Evolutionary conservation across 1,140 invertebrate species (phyloP).

Genomic region (Drosophila repleta): DNA sequence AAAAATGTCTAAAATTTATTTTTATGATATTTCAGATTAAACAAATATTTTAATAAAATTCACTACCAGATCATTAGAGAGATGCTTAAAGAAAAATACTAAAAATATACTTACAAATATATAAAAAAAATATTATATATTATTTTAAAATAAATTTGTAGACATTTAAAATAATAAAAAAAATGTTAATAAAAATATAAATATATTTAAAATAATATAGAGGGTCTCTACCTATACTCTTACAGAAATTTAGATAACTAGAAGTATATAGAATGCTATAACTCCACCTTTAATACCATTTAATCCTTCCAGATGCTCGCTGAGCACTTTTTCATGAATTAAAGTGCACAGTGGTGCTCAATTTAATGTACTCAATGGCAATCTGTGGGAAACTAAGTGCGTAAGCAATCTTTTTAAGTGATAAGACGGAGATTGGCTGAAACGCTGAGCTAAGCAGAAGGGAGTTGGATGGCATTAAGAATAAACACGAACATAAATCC

Average conservation of each 20-base stretch:
- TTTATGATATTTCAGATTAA: too few relatives aligned
- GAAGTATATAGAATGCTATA: neutral
- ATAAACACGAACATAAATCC: slow-evolving; percentile 44
- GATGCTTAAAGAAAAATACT: neutral
- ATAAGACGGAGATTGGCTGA: neutral
- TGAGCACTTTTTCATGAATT: neutral
- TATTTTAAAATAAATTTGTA: too few relatives aligned
- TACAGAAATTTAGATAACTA: too few relatives aligned
- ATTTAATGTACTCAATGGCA: slow-evolving; percentile 13
- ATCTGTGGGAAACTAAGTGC: slow-evolving; percentile 1
- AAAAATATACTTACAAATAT: too few relatives aligned
- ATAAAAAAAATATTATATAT: too few relatives aligned
- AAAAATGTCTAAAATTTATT: too few relatives aligned
- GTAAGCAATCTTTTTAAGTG: slow-evolving; percentile 31
- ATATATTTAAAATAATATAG: too few relatives aligned
- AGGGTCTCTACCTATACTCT: too few relatives aligned
- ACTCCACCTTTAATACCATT: neutral
- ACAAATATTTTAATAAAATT: too few relatives aligned
- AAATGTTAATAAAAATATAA: too few relatives aligned
- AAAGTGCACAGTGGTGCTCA: neutral
- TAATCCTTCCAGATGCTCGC: neutral
- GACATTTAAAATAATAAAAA: too few relatives aligned
- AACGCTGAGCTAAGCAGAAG: slow-evolving; percentile 17
- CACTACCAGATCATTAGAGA: too few relatives aligned
- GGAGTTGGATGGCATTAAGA: slow-evolving; percentile 32